Percentiles rank a stretch among this genome's conserved stretches.
Evolutionary conservation across 1,140 invertebrate genomes (phyloP).

Genomic region (Drosophila ananassae): DNA sequence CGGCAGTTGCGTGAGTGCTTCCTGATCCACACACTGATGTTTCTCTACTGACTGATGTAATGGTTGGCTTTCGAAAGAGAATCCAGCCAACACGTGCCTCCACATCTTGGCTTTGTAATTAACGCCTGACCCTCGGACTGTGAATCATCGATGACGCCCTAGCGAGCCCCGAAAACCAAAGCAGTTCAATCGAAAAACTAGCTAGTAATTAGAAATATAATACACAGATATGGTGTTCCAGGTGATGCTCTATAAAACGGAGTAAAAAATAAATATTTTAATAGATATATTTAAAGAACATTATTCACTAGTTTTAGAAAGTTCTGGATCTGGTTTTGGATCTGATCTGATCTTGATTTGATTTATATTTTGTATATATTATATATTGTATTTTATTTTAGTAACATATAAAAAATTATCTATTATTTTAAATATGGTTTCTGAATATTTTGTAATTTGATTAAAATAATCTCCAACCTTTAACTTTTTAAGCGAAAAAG

Average conservation of each 20-base stretch:
- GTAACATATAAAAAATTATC: no score
- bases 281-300: no score
- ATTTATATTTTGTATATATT: no score
- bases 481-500: no score
- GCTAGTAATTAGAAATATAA: background rate
- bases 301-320: no score
- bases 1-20: background rate
- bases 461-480: no score
- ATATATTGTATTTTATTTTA: no score
- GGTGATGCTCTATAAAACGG: conserved; percentile 4
- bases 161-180: conserved; percentile 8
- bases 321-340: no score
- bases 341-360: no score
- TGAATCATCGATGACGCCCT: conserved; percentile 28
- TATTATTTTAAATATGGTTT: no score
- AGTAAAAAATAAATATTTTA: background rate
- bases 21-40: background rate
- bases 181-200: conserved; percentile 39
- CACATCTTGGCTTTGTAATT: conserved; percentile 9
- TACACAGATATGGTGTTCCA: background rate
- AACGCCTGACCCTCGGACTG: conserved; percentile 24
- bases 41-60: background rate
- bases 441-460: no score
- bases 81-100: background rate
- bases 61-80: background rate